Conservation (phyloP, 1,140 invertebrate species). For the Vanessa tameamea region DNA sequence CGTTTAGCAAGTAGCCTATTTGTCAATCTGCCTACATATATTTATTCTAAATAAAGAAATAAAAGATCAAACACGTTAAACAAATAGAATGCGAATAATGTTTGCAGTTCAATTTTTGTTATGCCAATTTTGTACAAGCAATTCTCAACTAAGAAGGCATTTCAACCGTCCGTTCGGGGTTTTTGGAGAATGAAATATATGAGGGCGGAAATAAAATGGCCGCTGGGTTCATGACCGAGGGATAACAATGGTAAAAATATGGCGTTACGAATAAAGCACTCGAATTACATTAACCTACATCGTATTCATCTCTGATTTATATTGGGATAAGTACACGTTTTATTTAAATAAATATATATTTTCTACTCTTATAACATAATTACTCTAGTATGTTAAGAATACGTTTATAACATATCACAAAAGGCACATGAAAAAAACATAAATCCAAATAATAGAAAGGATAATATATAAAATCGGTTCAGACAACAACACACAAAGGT, state of each 20-base stretch:
- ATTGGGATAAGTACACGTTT: constrained; percentile 20
- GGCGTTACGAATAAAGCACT: constrained; percentile 29
- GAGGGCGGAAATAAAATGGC: constrained; percentile 35
- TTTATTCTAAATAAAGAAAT: too few species aligned
- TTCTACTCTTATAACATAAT: too few species aligned
- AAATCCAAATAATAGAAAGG: too few species aligned
- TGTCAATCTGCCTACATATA: too few species aligned
- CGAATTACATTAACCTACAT: constrained; percentile 33
- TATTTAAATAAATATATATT: constrained; percentile 5
- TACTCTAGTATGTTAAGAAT: too few species aligned
- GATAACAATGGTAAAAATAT: constrained; percentile 40
- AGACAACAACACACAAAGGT: too few species aligned
- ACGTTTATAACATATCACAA: too few species aligned
- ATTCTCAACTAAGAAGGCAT: constrained; percentile 17
- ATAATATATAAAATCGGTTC: too few species aligned
- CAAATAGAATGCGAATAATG: too few species aligned
- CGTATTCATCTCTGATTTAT: constrained; percentile 29
- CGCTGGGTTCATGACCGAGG: constrained; percentile 30
- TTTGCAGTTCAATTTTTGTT: constrained; percentile 8
- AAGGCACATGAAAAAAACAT: too few species aligned
- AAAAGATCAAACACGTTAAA: too few species aligned
- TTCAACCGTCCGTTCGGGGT: constrained; percentile 7
- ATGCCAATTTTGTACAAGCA: constrained; percentile 26
- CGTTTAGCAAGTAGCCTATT: too few species aligned
- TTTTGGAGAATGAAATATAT: constrained; percentile 31